Percentiles rank a stretch among this genome's conserved stretches.
These are phyloP conservation scores for Tapera naevia DNA, from an alignment of 2,797 vertebrate genomes.

Conservation along the genomic window DNA sequence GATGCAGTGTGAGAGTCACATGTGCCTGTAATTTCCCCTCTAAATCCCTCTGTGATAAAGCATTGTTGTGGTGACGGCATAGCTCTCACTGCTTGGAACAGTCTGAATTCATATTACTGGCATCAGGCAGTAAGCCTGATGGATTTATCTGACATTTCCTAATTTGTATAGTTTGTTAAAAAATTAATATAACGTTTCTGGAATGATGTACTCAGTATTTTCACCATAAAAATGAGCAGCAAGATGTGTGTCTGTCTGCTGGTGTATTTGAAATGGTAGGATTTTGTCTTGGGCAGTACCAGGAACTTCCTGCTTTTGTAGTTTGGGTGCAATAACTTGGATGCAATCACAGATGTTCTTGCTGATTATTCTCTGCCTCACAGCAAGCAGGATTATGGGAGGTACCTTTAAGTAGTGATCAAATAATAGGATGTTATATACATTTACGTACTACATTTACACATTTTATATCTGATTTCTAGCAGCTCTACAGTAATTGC, in stretches of 20 bases:
- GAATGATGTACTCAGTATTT: not conserved
- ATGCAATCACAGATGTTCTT: not conserved
- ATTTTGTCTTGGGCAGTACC: not conserved
- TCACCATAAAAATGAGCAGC: not conserved
- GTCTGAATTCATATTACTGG: not conserved
- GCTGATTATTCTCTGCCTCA: not conserved
- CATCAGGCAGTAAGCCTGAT: not conserved
- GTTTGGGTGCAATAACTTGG: not conserved
- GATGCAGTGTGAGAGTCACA: accelerated
- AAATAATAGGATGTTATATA: not conserved
- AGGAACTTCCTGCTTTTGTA: not conserved
- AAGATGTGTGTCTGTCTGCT: not conserved
- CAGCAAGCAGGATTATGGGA: not conserved
- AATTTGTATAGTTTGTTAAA: not conserved
- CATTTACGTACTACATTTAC: not conserved
- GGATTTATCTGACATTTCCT: not conserved
- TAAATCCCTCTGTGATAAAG: not conserved
- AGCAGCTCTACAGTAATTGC: not conserved
- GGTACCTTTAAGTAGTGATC: not conserved
- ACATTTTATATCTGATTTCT: not conserved
- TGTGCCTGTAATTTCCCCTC: not conserved
- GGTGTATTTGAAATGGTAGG: not conserved
- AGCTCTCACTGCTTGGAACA: not conserved
- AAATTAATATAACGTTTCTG: not conserved
- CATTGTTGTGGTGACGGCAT: not conserved